Conservation (phyloP, 2,113 vertebrate genomes). For the Philantomba maxwellii region DNA sequence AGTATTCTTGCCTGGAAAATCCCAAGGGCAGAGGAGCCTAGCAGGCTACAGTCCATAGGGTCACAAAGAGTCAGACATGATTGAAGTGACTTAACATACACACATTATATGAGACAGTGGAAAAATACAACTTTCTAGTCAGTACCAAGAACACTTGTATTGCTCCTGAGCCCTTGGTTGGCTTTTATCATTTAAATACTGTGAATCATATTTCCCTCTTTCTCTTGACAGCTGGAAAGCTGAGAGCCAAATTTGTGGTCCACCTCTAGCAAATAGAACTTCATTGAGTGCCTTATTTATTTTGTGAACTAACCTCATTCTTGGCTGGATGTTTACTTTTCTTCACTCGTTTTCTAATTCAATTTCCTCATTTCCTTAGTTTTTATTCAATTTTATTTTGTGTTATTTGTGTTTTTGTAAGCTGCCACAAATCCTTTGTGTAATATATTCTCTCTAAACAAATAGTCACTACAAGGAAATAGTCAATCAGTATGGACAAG, state of each 20-base stretch:
- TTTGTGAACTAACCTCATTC: conserved; percentile 38
- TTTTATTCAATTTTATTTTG: conserved; percentile 50
- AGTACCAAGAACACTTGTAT: not conserved
- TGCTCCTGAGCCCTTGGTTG: not conserved
- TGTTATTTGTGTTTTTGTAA: conserved; percentile 19
- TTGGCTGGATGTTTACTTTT: conserved; percentile 25
- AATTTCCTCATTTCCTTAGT: conserved; percentile 40
- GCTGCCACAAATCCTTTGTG: conserved; percentile 9
- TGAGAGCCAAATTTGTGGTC: conserved; percentile 23
- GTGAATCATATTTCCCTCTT: conserved; percentile 6
- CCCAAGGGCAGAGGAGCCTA: not conserved
- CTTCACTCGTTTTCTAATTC: conserved; percentile 45
- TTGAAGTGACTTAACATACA: not conserved
- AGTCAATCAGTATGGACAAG: not conserved
- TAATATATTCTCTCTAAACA: conserved; percentile 6
- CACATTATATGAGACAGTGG: not conserved
- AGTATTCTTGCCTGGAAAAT: not conserved
- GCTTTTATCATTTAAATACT: not conserved
- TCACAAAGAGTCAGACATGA: not conserved
- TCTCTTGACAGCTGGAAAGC: not conserved
- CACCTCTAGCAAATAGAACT: not conserved
- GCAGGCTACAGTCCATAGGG: not conserved
- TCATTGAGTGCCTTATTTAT: conserved; percentile 24
- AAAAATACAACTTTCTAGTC: not conserved
- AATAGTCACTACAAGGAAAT: not conserved